phyloP scores from a whole-genome alignment of 2,888 invertebrate species.

The Dasysyrphus albostriatus region DNA sequence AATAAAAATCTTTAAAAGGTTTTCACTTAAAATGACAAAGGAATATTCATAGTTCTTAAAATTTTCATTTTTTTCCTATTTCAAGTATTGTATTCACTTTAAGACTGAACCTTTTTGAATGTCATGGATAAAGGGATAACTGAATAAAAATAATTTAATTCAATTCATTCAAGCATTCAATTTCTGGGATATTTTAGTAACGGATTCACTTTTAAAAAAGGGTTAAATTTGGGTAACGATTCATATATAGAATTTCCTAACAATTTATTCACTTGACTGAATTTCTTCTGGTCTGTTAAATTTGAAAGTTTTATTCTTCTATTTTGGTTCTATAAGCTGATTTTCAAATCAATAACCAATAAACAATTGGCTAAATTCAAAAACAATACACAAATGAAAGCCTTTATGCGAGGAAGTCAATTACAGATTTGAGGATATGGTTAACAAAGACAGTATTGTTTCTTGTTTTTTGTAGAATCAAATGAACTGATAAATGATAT shows the following conservation, averaged over 20 bases:
- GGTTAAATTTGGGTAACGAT: background rate
- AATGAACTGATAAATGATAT: background rate
- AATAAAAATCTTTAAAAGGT: background rate
- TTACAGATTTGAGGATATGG: background rate
- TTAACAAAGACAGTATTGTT: background rate
- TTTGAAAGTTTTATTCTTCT: background rate
- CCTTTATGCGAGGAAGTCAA: background rate
- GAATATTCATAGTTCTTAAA: background rate
- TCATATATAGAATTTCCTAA: background rate
- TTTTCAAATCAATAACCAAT: background rate
- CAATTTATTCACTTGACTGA: slow-evolving; percentile 20
- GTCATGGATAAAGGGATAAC: background rate
- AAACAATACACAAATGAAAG: slow-evolving; percentile 7
- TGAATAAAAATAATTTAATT: slow-evolving; percentile 3
- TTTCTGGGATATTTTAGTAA: background rate
- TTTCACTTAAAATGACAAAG: background rate
- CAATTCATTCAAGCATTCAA: slow-evolving; percentile 14
- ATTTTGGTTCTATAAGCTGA: background rate
- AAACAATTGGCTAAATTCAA: slow-evolving; percentile 12
- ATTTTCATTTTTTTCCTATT: background rate
- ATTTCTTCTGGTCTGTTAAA: background rate
- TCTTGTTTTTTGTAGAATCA: background rate
- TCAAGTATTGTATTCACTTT: background rate
- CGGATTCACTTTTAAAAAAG: background rate
- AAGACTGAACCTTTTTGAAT: background rate